Base-by-base conservation (phyloP, 2,888 invertebrate species). In the Rhyacophila evoluta region DNA sequence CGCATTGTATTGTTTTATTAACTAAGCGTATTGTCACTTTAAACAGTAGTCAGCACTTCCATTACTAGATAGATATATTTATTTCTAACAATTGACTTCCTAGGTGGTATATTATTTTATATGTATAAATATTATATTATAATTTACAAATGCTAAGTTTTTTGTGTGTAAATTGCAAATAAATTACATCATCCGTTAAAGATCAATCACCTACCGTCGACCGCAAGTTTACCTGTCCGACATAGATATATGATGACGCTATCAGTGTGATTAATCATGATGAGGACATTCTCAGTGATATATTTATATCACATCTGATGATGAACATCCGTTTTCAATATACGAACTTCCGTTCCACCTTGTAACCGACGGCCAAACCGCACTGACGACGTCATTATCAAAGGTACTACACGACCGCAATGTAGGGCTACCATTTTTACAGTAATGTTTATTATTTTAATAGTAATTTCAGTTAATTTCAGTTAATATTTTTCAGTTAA, bases 331-430 rank as follows among this genome's bases (percentile, higher is more conserved):
- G 55, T 8, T 55, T 55, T 55, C 19, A 55, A 19, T 25, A 55
- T 1, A 25, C 25, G 55, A 55, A 55, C 55, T 55, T 55, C 55
- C 55, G 55, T 55, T 25, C 55, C 55, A 55, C 55, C 55, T 55
- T 55, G 55, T 55, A 55, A 55, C 55, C 55, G 8, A 15, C 25
- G 55, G 2, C 55, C 55, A 8, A 55, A 25, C 55, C 55, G 19
- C 55, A 55, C 8, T 19, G 55, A 55, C 25, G 55, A 25, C 55
- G 55, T 55, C 55, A 55, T 55, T 25, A 55, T 55, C 55, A 25
- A 10, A 55, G 55, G 8, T 55, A 55, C 55, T 10, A 25, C 55
- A 55, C 55, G 19, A 19, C 10, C 19, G 2, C 10, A 55, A 19
- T 19, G 5, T 19, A 55, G 55, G 55, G 55, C 8, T 55, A 15